A percentile compares a stretch with the other conserved stretches of the same genome.
These are phyloP conservation scores for Ceyx melanurus DNA, from an alignment of 2,113 vertebrate species.

Conservation along the genomic window DNA sequence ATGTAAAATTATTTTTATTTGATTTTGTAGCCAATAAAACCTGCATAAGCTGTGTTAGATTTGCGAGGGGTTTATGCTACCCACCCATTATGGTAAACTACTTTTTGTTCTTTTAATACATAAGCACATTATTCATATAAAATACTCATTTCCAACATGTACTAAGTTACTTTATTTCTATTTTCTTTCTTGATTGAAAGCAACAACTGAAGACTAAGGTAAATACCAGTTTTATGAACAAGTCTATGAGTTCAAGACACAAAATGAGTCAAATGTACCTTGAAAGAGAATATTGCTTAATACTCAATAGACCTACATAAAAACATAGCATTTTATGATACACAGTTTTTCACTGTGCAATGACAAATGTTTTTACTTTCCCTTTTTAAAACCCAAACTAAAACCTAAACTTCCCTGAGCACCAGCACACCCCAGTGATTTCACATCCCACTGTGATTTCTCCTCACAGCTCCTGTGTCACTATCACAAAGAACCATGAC, in stretches of 20 bases:
- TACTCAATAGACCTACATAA: neutral
- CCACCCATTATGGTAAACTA: neutral
- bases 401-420: neutral
- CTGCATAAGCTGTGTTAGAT: neutral
- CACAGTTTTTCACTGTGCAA: neutral
- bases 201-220: neutral
- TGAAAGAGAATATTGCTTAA: neutral
- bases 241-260: neutral
- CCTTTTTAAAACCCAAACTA: neutral
- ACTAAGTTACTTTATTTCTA: neutral
- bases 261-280: neutral
- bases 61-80: neutral
- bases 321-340: neutral
- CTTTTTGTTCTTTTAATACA: neutral
- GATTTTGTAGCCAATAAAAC: neutral
- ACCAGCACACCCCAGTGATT: neutral
- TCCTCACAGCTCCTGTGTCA: neutral
- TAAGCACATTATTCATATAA: neutral
- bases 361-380: neutral
- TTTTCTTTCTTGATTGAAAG: neutral
- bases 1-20: conserved; percentile 2
- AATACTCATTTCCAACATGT: neutral
- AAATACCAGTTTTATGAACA: neutral
- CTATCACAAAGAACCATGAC: neutral
- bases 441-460: neutral